A percentile compares a stretch with the other conserved stretches of the same genome.
phyloP scores from a whole-genome alignment of 2,888 invertebrate species.

The Acanthococcus lagerstroemiae region DNA sequence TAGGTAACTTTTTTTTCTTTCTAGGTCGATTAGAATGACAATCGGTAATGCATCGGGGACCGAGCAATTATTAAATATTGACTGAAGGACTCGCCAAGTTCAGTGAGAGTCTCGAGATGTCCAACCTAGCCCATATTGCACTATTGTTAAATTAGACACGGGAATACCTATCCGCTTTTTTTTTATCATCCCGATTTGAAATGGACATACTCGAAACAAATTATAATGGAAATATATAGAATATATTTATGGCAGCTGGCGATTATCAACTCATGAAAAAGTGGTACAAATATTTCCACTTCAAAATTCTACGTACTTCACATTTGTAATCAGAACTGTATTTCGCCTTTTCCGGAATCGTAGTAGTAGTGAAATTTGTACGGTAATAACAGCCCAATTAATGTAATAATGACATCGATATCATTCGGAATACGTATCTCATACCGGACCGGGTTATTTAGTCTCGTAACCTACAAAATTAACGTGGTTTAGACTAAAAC shows the following conservation, averaged over 20 bases:
- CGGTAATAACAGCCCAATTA: conserved; percentile 3
- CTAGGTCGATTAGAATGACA: conserved; percentile 29
- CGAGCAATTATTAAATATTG: conserved; percentile 26
- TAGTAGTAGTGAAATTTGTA: not conserved
- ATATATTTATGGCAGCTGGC: conserved; percentile 21
- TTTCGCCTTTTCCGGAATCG: conserved; percentile 3
- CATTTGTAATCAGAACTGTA: conserved; percentile 2
- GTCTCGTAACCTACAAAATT: conserved; percentile 16
- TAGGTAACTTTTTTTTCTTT: not conserved
- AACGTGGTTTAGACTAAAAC: not conserved
- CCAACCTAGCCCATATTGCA: conserved; percentile 20
- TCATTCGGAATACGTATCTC: not conserved
- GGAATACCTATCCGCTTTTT: conserved; percentile 4
- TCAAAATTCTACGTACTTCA: not conserved
- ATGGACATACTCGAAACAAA: conserved; percentile 27
- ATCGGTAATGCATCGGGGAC: not conserved
- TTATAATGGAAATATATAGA: conserved; percentile 26
- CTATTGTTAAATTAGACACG: conserved; percentile 27
- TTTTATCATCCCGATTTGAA: conserved; percentile 10
- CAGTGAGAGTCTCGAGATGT: conserved; percentile 9
- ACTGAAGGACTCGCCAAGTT: conserved; percentile 21
- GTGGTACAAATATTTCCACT: conserved; percentile 17
- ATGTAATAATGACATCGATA: conserved; percentile 22
- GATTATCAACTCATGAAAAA: conserved; percentile 24
- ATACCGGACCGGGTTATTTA: not conserved